Conservation (phyloP, 2,113 vertebrate genomes). For the Rhinichthys klamathensis region DNA sequence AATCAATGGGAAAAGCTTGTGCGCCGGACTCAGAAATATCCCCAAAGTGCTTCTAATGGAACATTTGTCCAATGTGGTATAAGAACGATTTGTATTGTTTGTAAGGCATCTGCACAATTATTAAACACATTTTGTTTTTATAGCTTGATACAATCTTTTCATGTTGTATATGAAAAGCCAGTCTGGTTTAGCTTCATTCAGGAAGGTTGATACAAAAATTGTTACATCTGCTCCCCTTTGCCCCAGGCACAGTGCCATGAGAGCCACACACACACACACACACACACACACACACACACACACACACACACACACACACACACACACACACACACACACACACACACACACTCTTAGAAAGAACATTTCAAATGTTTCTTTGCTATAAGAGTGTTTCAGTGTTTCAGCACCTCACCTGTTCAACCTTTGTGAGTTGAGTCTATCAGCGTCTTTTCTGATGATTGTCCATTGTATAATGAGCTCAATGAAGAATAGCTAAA, state of each 20-base stretch:
- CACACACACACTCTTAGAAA: background rate
- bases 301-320: background rate
- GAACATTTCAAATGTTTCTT: background rate
- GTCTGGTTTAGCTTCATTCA: background rate
- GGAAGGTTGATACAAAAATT: background rate
- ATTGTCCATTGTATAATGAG: background rate
- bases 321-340: background rate
- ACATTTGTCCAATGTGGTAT: background rate
- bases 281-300: background rate
- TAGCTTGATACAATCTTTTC: background rate
- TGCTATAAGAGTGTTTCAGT: background rate
- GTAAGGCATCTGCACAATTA: background rate
- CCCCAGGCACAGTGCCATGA: background rate
- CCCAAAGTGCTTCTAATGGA: background rate
- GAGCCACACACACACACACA: background rate
- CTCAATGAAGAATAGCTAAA: slow-evolving; percentile 3
- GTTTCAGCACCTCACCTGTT: background rate
- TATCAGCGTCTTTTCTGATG: background rate
- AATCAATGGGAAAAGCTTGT: background rate
- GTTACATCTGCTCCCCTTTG: slow-evolving; percentile 15
- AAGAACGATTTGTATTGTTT: background rate
- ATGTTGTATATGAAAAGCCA: background rate
- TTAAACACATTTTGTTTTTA: background rate
- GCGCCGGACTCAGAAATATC: background rate
- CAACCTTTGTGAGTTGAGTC: background rate